Evolutionary conservation across 2,113 vertebrate species (phyloP), one percentile per base, ranked within the genome.

Genomic region (Bujurquina vittata): DNA sequence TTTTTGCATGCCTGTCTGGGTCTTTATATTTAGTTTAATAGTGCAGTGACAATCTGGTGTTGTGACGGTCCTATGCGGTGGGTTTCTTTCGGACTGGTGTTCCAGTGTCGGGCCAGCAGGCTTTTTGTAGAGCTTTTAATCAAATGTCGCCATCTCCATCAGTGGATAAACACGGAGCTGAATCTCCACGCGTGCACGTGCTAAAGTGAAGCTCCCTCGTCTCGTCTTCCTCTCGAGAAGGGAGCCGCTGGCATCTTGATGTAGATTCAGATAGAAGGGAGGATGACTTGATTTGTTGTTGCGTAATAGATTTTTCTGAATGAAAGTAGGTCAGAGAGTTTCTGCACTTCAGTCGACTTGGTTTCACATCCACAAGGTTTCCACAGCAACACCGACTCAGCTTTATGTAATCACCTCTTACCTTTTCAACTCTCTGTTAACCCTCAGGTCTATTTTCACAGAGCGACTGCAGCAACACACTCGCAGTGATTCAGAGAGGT

Each of bases 301-400:
- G 65, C 29, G 46, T 83, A 84, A 86, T 54, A 15, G 49, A 29
- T 43, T 83, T 77, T 77, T 60, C 23, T 29, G 43, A 80, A 62
- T 58, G 54, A 81, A 88, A 88, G 63, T 88, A 61, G 89, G 87
- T 87, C 89, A 84, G 56, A 49, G 69, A 85, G 80, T 85, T 72
- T 86, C 59, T 67, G 75, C 59, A 43, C n/a, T 49, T 75, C 57
- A 54, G 75, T 54, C 67, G 67, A 72, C 67, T 72, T 72, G 67
- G 18, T 72, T 72, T 72, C 67, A 72, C 67, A 72, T 54, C 67
- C 67, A 72, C 65, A 7, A 31, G 33, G 80, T 86, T 90, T 90
- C 83, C 83, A 85, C 33, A 31, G 77, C 54, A 90, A 86, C 89
- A 4, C 67, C 46, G 17, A 72, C 67, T 72, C 37, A 1, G 59